Conservation (phyloP, 1,140 invertebrate genomes). For the Nylanderia fulva region DNA sequence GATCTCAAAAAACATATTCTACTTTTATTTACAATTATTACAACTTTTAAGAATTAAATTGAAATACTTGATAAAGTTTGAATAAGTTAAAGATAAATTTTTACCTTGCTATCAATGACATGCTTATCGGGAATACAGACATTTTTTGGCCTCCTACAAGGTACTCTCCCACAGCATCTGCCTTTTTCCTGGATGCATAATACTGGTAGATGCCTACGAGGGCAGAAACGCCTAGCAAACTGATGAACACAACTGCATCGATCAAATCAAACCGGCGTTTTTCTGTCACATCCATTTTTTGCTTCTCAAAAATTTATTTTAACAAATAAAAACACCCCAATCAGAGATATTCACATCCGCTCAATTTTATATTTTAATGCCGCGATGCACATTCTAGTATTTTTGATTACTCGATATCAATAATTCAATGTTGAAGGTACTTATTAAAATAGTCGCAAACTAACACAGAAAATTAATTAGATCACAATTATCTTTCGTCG, state of each 20-base stretch:
- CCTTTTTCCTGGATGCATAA: constrained; percentile 85
- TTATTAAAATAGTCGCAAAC: not conserved
- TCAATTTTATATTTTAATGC: not conserved
- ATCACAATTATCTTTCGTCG: not conserved
- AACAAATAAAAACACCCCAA: not conserved
- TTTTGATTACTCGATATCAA: not conserved
- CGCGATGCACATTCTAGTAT: not conserved
- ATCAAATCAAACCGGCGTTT: constrained; percentile 79
- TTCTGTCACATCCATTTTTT: constrained; percentile 7
- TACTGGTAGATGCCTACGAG: constrained; percentile 90
- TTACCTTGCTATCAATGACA: constrained; percentile 89
- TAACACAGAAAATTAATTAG: not conserved
- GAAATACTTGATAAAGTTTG: not conserved
- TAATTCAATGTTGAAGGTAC: not conserved
- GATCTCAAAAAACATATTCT: not conserved
- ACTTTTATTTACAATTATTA: not conserved
- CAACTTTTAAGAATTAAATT: not conserved
- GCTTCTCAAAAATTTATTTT: not conserved
- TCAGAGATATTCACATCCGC: constrained; percentile 11
- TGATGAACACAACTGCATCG: constrained; percentile 88
- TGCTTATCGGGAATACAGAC: constrained; percentile 88
- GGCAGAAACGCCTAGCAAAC: constrained; percentile 88
- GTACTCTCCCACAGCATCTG: constrained; percentile 88
- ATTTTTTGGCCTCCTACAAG: constrained; percentile 89
- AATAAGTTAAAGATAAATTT: not conserved